These are phyloP conservation scores for Drosophila mayaguana DNA, from an alignment of 2,888 invertebrate species.

Conservation along the genomic window DNA sequence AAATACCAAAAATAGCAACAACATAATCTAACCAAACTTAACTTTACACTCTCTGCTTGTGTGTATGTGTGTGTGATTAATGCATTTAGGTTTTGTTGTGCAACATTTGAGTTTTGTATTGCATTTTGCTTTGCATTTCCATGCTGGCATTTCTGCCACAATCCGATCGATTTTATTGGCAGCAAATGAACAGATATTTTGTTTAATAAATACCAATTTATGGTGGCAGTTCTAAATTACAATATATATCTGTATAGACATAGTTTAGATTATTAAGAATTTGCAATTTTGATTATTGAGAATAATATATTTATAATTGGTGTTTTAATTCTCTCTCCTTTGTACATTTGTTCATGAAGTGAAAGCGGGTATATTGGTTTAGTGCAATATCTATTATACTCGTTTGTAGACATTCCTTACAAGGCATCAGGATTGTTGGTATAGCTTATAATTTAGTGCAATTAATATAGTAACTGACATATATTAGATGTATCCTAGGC, in stretches of 20 bases:
- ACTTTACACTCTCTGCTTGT: slow-evolving; percentile 19
- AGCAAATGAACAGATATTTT: neutral
- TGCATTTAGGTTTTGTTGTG: slow-evolving; percentile 37
- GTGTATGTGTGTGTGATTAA: slow-evolving; percentile 36
- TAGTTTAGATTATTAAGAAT: neutral
- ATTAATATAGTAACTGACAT: too few relatives aligned
- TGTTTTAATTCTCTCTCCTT: too few relatives aligned
- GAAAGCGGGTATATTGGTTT: neutral
- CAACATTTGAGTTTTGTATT: slow-evolving; percentile 41
- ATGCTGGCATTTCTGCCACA: neutral
- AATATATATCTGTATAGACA: neutral
- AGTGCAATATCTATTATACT: neutral
- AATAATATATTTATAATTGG: too few relatives aligned
- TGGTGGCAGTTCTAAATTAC: neutral
- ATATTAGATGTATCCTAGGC: too few relatives aligned
- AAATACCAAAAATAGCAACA: slow-evolving; percentile 40
- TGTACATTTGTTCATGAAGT: too few relatives aligned
- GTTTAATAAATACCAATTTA: neutral
- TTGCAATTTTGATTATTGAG: neutral
- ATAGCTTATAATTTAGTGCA: too few relatives aligned
- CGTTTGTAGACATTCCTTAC: too few relatives aligned
- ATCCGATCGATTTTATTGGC: neutral
- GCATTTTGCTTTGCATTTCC: neutral
- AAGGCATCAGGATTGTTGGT: too few relatives aligned
- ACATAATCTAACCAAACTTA: slow-evolving; percentile 52